Conservation (phyloP, 2,113 vertebrate species). For the Desmodus rotundus region DNA sequence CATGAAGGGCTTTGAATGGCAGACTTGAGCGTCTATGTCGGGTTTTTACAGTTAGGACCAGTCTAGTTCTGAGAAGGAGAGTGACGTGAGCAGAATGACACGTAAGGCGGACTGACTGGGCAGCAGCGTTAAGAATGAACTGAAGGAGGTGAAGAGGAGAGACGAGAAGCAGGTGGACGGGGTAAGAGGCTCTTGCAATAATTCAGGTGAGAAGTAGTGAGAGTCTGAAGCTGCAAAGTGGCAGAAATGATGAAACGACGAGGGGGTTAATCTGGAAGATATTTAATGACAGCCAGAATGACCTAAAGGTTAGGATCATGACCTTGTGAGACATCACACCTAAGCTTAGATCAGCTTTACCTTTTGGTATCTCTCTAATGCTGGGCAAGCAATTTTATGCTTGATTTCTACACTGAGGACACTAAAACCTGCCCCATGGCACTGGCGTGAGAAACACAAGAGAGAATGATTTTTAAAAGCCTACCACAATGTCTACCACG, state of each 20-base stretch:
- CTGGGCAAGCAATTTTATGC: background rate
- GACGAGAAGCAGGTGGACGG: background rate
- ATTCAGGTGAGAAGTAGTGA: background rate
- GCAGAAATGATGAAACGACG: background rate
- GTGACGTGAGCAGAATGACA: background rate
- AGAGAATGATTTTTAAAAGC: background rate
- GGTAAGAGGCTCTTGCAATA: background rate
- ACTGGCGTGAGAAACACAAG: background rate
- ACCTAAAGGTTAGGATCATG: background rate
- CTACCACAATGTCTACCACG: background rate
- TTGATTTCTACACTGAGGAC: background rate
- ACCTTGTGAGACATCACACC: background rate
- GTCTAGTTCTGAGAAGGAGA: background rate
- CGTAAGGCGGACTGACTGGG: background rate
- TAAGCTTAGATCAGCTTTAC: background rate
- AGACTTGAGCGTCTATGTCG: background rate
- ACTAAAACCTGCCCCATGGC: background rate
- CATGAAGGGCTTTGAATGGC: background rate
- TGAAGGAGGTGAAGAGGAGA: background rate
- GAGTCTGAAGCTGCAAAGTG: background rate
- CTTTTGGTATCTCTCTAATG: background rate
- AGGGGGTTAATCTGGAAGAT: background rate
- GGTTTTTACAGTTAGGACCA: background rate
- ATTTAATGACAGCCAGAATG: background rate
- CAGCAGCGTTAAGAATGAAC: background rate